Conservation (phyloP, 2,888 invertebrate genomes). For the Drosophila nigricruria region DNA sequence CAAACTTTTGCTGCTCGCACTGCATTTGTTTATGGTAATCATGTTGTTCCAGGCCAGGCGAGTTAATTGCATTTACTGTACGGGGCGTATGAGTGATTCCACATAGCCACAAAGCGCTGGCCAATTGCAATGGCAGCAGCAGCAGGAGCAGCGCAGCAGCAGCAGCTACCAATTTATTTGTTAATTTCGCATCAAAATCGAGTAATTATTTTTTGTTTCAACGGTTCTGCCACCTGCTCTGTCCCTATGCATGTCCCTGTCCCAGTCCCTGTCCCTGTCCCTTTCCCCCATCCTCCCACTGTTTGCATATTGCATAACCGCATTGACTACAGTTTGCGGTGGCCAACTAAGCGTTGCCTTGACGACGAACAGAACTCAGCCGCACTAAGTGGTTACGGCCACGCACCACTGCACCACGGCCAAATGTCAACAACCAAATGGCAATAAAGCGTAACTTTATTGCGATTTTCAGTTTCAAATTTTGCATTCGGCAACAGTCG, state of each 20-base stretch:
- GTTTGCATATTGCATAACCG: slow-evolving; percentile 21
- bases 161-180: slow-evolving; percentile 47
- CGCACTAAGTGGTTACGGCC: slow-evolving; percentile 36
- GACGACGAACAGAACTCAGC: slow-evolving; percentile 41
- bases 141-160: not conserved
- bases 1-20: slow-evolving; percentile 16
- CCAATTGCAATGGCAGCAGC: not conserved
- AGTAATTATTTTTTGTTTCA: slow-evolving; percentile 64
- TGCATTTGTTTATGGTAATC: slow-evolving; percentile 28
- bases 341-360: slow-evolving; percentile 47
- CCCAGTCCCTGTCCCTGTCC: not conserved
- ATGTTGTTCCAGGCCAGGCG: slow-evolving; percentile 16
- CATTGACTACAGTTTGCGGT: slow-evolving; percentile 18
- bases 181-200: slow-evolving; percentile 59
- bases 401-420: slow-evolving; percentile 24
- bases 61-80: slow-evolving; percentile 42
- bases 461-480: slow-evolving; percentile 18
- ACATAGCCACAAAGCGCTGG: slow-evolving; percentile 9
- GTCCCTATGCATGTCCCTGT: too few relatives aligned
- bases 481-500: not conserved
- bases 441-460: slow-evolving; percentile 28
- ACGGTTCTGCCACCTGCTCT: slow-evolving; percentile 11
- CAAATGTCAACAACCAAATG: slow-evolving; percentile 11
- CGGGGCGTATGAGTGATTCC: slow-evolving; percentile 32
- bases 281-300: not conserved